Conservation (phyloP, 2,888 invertebrate genomes). For the Notodonta ziczac region DNA sequence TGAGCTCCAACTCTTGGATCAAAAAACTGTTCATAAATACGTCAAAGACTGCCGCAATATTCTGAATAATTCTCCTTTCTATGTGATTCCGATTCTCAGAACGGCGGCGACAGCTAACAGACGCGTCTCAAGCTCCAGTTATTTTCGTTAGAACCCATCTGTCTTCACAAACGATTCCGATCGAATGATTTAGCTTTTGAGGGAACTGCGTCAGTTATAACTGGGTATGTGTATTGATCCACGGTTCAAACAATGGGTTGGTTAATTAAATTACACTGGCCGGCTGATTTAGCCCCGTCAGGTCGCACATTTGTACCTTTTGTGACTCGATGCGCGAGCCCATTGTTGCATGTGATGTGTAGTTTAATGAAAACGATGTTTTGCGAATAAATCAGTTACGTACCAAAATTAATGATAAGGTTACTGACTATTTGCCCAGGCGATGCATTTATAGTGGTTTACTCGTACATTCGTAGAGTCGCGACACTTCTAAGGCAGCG, state of each 20-base stretch:
- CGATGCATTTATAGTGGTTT: too few species aligned
- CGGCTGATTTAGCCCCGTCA: neutral
- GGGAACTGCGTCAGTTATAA: neutral
- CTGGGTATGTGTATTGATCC: neutral
- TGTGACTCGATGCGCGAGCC: neutral
- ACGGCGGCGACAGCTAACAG: neutral
- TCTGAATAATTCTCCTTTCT: too few species aligned
- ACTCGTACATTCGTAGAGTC: too few species aligned
- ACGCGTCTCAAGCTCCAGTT: neutral
- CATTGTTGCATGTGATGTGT: neutral
- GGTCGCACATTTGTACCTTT: neutral
- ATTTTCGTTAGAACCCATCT: conserved; percentile 1
- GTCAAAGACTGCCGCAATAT: too few species aligned
- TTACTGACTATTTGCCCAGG: too few species aligned
- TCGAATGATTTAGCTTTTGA: neutral
- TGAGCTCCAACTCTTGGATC: too few species aligned
- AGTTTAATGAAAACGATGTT: neutral
- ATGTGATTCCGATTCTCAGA: neutral
- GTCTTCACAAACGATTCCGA: neutral
- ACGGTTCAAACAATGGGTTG: conserved; percentile 2
- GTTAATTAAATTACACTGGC: conserved; percentile 2
- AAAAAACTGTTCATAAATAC: neutral
- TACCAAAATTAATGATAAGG: too few species aligned
- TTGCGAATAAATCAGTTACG: too few species aligned
- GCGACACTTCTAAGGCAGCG: too few species aligned